Evolutionary conservation across 92 coral and sea anemone genomes (phyloP), one percentile per base, ranked within the genome.

Genomic region (Heliopora coerulea): DNA sequence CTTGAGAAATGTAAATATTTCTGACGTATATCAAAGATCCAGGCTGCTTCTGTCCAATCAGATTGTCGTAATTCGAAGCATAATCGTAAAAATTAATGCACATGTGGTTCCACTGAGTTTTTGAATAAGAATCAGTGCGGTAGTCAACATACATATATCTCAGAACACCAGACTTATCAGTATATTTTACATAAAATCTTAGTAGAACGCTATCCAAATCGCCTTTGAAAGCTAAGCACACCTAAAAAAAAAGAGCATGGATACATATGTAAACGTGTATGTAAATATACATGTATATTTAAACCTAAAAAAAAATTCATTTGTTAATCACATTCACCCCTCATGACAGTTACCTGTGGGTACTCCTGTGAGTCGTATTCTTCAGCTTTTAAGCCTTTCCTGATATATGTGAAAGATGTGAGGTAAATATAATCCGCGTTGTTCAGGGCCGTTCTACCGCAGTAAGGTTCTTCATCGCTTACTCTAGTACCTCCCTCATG

Each of bases 181-280:
- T 91, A 83, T 76, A 88, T 24, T 87, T 87, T 37, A 91, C 72
- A 50, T 56, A 65, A 73, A 77, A 80, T 52, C 62, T 77, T 40
- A 88, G 65, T 66, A 48, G 68, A 32, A 0, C 33, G 74, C 33
- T 59, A 10, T 72, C 73, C 56, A 49, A 59, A 20, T 31, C 54
- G 21, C 97, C 97, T 48, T 74, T 80, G 82, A 85, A 85, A 13
- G 97, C 89, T 54, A 87, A 88, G 59, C 97, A 91, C 6, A 91
- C 76, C 97, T 91, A 72, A 18, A 65, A 69, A 9, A 18, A 18
- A 59, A 0, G 58, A 28, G 27, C 6, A 0, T 7, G 24, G 15
- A 0, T 25, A 14, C 26, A 30, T 54, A 49, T 50, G 9, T 10
- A 69, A 19, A 46, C 9, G 34, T 24, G 20, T 24, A 19, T 33